Conservation (phyloP, 2,113 vertebrate species). For the Grallaria varia region DNA sequence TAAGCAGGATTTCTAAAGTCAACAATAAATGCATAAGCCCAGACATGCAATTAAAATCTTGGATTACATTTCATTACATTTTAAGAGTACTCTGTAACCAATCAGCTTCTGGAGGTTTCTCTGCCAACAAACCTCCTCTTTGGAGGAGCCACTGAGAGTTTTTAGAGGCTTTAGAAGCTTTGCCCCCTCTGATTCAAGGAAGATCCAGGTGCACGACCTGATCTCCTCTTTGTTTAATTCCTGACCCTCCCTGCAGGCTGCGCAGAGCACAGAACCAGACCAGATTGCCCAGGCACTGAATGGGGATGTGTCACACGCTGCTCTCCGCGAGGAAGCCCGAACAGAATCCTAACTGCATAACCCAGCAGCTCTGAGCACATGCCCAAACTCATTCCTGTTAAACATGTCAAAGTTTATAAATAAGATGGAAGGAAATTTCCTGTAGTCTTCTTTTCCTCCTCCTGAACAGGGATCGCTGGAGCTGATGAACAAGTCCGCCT, state of each 20-base stretch:
- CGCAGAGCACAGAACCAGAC: background rate
- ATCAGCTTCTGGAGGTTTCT: background rate
- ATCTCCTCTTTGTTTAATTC: background rate
- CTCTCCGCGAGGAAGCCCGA: background rate
- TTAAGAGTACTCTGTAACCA: background rate
- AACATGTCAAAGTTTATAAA: background rate
- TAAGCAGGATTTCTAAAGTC: background rate
- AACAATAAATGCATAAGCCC: background rate
- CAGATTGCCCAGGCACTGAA: background rate
- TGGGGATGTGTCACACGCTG: background rate
- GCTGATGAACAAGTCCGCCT: background rate
- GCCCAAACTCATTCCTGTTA: background rate
- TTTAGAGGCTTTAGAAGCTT: background rate
- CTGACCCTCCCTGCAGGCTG: background rate
- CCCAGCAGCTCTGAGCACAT: background rate
- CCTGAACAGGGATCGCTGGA: fast-evolving
- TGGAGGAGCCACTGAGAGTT: background rate
- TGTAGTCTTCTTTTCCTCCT: background rate
- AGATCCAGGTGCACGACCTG: background rate
- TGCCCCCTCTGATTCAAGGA: background rate
- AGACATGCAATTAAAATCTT: background rate
- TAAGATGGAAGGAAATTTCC: background rate
- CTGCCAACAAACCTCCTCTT: background rate
- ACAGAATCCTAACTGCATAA: background rate
- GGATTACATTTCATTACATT: background rate